Evolutionary conservation across 1,140 invertebrate species (phyloP).

Genomic region (Amphibalanus amphitrite): DNA sequence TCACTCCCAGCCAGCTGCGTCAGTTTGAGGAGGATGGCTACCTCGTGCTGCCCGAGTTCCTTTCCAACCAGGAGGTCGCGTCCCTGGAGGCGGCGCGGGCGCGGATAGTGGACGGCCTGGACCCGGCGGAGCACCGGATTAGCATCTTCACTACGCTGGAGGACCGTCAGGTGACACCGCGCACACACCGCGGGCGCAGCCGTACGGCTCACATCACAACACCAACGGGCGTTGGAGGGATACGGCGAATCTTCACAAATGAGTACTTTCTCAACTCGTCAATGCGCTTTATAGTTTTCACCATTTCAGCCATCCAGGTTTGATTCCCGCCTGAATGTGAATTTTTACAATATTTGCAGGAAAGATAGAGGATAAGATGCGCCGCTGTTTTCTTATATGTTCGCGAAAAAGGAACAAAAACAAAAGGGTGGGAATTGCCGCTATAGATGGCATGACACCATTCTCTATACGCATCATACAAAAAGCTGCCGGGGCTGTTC

Average conservation of each 20-base stretch:
- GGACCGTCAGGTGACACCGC: conserved; percentile 33
- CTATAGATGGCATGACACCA: no score
- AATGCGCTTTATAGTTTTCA: no score
- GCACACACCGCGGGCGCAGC: neutral
- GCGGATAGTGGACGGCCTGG: conserved; percentile 52
- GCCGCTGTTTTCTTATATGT: no score
- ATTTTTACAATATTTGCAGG: no score
- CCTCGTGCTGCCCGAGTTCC: conserved; percentile 61
- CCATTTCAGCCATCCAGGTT: no score
- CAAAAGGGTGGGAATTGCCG: no score
- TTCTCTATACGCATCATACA: no score
- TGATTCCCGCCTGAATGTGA: no score
- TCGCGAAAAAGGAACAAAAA: no score
- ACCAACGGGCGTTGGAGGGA: conserved; percentile 5
- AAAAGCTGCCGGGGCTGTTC: no score
- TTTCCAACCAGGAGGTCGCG: conserved; percentile 52
- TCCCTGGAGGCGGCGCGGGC: conserved; percentile 46
- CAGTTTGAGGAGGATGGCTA: conserved; percentile 67
- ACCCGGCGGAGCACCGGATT: conserved; percentile 40
- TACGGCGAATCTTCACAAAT: conserved; percentile 5
- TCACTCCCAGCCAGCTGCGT: neutral
- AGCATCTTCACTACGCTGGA: conserved; percentile 48
- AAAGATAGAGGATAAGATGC: no score
- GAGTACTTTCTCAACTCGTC: no score
- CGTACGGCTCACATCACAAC: neutral